Base-by-base conservation (phyloP, 1,140 invertebrate genomes). In the Cotesia typhae region DNA sequence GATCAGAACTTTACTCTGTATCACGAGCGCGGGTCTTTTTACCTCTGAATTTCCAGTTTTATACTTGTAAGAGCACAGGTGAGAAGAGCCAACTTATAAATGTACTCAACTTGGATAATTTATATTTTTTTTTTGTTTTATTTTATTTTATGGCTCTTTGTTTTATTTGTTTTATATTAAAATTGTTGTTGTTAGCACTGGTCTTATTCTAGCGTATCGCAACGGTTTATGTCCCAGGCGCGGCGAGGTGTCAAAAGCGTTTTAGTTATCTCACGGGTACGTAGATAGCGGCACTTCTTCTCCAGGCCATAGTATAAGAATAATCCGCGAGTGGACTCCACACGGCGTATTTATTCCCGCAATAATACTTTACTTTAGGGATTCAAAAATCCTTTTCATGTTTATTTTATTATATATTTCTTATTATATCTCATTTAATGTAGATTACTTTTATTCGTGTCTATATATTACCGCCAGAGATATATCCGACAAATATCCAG, bases 221-320 rank as follows among this genome's bases (percentile, higher is more conserved):
- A 76, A 69, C 74, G 76, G 74, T 79, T 80, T 80, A 79, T 80
- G 77, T 77, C 75, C 59, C 75, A 72, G 74, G 74, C 74, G 67
- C 72, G 68, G 74, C 64, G 73, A 81, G 76, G 80, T 81, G 79
- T 80, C 80, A 81, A 80, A 80, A 80, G 77, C 78, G 78, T 80
- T 81, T 80, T 80, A 81, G 79, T 81, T 79, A 81, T 80, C 80
- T 78, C 4, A 67, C 71, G 69, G 70, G 68, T 72, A 71, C 28
- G 72, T 57, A 73, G 77, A 81, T 80, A 79, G 72, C 69, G 36
- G 63, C 77, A 60, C 20, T 60, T 60, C 71, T 55, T 55, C 41
- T 47, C 41, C 65, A 67, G 55, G 53, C 64, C 60, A 67, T 60
- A 75, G 7, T 55, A 14, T 57, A 57, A 60, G 14, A 20, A 6